Evolutionary conservation across 2,888 invertebrate genomes (phyloP), one percentile per base, ranked within the genome.

Genomic region (Drosophila phalerata): DNA sequence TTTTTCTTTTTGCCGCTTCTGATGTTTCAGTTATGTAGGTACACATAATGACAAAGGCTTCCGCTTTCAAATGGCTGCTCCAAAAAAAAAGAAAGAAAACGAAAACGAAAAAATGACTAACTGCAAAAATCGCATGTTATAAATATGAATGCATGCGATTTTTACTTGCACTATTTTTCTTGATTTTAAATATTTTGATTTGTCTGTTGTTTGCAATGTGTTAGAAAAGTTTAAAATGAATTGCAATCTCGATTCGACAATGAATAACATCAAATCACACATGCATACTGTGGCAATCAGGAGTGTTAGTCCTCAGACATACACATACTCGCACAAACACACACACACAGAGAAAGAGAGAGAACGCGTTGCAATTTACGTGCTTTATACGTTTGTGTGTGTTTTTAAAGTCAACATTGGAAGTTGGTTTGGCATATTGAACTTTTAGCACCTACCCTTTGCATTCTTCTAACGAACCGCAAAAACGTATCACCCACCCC

Each of bases 21-120:
- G 42, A 60, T 67, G 66, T 77, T 87, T 69, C 56, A 64, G 65
- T 67, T 81, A 10, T 53, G 83, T 69, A 83, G 84, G 74, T 85
- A 83, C 66, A 42, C 30, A 56, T 65, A 77, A 88, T 88, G 86
- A 86, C 86, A 86, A 71, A 81, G 84, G 71, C 53, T 86, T 83
- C 88, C 88, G 77, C 58, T 72, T 65, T 67, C 70, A 85, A 81
- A 84, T 72, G 66, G 65, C 60, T 69, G 32, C 40, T 32, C 47
- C 19, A 57, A 34, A 22, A 22, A 22, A 22, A n/a, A n/a, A n/a
- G n/a, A n/a, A n/a, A n/a, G n/a, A n/a, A n/a, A n/a, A n/a, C n/a
- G n/a, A n/a, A n/a, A n/a, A n/a, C n/a, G n/a, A n/a, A 13, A 60
- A 48, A 60, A 58, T 45, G 8, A 47, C 34, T 73, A 79, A 65